A percentile compares a stretch with the other conserved stretches of the same genome.
These are phyloP conservation scores for Cephus pygmeus DNA, from an alignment of 2,888 invertebrate genomes.

Conservation along the genomic window DNA sequence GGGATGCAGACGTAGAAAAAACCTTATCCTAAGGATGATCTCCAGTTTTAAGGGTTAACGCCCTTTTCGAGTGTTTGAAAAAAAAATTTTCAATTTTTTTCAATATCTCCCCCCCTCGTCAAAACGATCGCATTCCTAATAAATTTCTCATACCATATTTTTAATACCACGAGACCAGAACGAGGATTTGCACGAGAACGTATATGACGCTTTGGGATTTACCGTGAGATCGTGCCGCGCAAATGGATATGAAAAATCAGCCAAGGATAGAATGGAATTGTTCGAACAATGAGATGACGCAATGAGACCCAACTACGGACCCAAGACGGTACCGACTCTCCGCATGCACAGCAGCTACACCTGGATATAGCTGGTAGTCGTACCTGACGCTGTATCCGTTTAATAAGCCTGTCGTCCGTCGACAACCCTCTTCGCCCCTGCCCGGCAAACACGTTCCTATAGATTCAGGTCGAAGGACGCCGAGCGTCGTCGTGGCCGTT, in stretches of 20 bases:
- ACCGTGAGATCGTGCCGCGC: slow-evolving; percentile 4
- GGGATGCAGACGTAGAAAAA: slow-evolving; percentile 21
- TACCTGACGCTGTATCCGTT: not conserved
- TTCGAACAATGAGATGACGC: slow-evolving; percentile 49
- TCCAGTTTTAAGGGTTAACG: not conserved
- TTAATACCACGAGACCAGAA: slow-evolving; percentile 23
- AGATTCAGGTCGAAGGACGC: not conserved
- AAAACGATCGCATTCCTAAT: not conserved
- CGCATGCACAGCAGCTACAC: not conserved
- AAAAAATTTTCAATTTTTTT: too few relatives aligned
- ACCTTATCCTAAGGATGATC: slow-evolving; percentile 12
- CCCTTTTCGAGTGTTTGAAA: not conserved
- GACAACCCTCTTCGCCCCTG: not conserved
- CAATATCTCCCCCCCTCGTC: not conserved
- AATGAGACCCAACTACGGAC: slow-evolving; percentile 15
- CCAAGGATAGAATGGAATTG: slow-evolving; percentile 43
- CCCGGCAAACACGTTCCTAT: not conserved
- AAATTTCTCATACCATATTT: not conserved
- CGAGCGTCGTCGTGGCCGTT: not conserved
- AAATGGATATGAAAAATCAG: slow-evolving; percentile 29
- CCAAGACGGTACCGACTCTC: not conserved
- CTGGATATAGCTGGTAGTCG: not conserved
- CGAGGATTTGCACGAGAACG: slow-evolving; percentile 15
- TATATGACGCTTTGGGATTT: slow-evolving; percentile 7
- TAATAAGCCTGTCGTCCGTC: not conserved